Evolutionary conservation across 2,797 vertebrate species (phyloP), one percentile per base, ranked within the genome.

Genomic region (Ctenochaetus hawaiiensis): DNA sequence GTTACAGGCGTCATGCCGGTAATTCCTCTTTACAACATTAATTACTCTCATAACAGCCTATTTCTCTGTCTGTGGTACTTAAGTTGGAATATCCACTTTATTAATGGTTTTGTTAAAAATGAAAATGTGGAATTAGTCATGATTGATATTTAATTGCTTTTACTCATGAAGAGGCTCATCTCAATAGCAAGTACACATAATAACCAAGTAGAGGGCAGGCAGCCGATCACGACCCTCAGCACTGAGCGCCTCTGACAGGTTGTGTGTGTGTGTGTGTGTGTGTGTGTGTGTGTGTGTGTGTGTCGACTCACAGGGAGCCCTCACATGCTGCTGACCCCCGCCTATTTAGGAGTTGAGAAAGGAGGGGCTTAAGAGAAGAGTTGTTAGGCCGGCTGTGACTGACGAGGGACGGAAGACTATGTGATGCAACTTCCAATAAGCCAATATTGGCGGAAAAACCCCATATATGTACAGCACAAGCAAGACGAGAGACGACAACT

Each of bases 371-470:
- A 45, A 81, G 47, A 12, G 26, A 80, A 68, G 71, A 81, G 67
- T 70, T 14, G 39, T 56, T 59, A 54, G 39, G 53, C 58, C 6
- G 47, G 20, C 47, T 62, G 54, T 59, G 75, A 65, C 49, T 57
- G 63, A 71, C n/a, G 47, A 45, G 2, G 13, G 22, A 68, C 48
- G 16, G 52, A 30, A 52, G 67, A 71, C 23, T 17, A 78, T 77
- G 86, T 91, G 92, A 92, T 88, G 92, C 80, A 92, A 93, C 78
- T 81, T 67, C 26, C 11, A 75, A 58, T 54, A 20, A 69, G 2
- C 6, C n/a, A 14, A 52, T 41, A 71, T 47, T 67, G 64, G 17
- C 56, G 39, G 62, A 61, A 63, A 51, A 44, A 63, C 56, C 39
- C 1, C 51, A 14, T 57, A 56, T n/a, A 22, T 57, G 17, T 37